These are phyloP conservation scores for Mesochorus sp. DNA, from an alignment of 2,888 invertebrate species.

Conservation along the genomic window DNA sequence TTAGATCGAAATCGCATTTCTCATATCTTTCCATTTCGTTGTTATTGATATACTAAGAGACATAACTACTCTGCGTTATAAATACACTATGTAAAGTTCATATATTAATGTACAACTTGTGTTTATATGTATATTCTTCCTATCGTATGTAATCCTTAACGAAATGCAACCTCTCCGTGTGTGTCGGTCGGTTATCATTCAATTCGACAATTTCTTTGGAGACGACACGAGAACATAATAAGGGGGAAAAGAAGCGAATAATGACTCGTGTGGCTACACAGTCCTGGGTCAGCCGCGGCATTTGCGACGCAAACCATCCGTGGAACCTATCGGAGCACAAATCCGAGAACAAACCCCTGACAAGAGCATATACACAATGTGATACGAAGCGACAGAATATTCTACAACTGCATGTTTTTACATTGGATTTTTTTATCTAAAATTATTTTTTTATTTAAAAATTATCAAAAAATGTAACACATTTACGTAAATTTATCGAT, in stretches of 20 bases:
- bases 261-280: conserved; percentile 5
- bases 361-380: conserved; percentile 19
- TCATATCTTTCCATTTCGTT: too few species aligned
- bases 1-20: not conserved
- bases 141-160: not conserved
- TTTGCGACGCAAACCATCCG: conserved; percentile 71
- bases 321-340: conserved; percentile 79
- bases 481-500: too few species aligned
- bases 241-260: not conserved
- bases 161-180: not conserved
- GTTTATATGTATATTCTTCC: not conserved
- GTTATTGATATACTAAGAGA: too few species aligned
- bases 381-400: not conserved
- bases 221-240: not conserved
- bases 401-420: not conserved
- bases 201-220: conserved; percentile 1
- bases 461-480: too few species aligned
- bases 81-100: not conserved
- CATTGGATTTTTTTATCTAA: not conserved
- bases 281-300: conserved; percentile 55
- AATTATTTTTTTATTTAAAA: not conserved
- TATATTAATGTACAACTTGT: not conserved
- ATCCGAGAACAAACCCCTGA: conserved; percentile 69
- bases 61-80: not conserved
- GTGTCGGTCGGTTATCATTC: not conserved